Conservation (phyloP, 2,888 invertebrate genomes). For the Xiphydria camelus region DNA sequence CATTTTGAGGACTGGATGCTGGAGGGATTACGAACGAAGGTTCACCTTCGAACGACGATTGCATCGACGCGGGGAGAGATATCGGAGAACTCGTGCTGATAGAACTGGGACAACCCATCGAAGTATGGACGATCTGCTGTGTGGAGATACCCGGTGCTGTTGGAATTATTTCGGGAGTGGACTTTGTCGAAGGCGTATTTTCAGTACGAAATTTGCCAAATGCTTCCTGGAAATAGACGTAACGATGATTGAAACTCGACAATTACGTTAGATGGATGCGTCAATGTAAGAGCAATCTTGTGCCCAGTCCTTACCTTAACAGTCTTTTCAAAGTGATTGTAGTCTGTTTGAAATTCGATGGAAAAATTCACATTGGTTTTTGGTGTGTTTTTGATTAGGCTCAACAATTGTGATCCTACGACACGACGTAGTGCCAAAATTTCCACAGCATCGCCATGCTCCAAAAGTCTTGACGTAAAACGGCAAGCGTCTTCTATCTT, state of each 20-base stretch:
- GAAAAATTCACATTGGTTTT: conserved; percentile 79
- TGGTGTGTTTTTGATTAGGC: conserved; percentile 80
- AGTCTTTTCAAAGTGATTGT: conserved; percentile 75
- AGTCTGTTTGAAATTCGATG: conserved; percentile 80
- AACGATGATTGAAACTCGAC: too few species aligned
- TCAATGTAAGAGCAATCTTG: too few species aligned
- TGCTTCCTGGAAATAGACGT: conserved; percentile 61
- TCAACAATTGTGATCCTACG: conserved; percentile 75
- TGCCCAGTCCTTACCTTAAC: too few species aligned
- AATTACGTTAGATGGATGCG: too few species aligned
- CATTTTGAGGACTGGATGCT: conserved; percentile 52
- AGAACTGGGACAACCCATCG: conserved; percentile 65
- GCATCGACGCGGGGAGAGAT: conserved; percentile 70
- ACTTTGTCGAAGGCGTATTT: conserved; percentile 52
- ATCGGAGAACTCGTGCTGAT: conserved; percentile 72
- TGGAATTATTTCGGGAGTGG: conserved; percentile 60
- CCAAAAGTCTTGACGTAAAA: conserved; percentile 79
- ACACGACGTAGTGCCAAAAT: conserved; percentile 81
- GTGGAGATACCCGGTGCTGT: conserved; percentile 59
- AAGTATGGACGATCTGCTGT: conserved; percentile 60
- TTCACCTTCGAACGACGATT: conserved; percentile 80
- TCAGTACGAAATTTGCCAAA: conserved; percentile 78
- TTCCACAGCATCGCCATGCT: conserved; percentile 83
- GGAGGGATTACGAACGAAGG: conserved; percentile 60
- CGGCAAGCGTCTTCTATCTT: conserved; percentile 85